phyloP scores from a whole-genome alignment of 2,113 vertebrate genomes.

The Indicator indicator region DNA sequence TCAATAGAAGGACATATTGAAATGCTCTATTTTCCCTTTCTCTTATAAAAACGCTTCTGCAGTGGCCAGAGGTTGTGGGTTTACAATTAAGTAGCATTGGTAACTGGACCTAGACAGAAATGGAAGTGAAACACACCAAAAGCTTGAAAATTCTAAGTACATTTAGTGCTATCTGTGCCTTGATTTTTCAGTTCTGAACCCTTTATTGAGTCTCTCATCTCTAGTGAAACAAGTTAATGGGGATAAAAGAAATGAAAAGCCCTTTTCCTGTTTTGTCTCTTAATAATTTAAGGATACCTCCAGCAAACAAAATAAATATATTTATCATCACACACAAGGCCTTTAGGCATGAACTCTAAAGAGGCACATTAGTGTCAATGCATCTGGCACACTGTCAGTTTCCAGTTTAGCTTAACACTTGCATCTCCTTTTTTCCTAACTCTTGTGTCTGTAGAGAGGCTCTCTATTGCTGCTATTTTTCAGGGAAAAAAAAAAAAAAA shows the following conservation, averaged over 20 bases:
- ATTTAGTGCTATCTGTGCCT: background rate
- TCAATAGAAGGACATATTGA: conserved; percentile 43
- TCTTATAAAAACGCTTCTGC: background rate
- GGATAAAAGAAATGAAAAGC: conserved; percentile 54
- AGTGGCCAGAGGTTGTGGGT: background rate
- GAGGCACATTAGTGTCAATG: conserved; percentile 56
- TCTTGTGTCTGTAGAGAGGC: background rate
- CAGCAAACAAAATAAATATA: conserved; percentile 65
- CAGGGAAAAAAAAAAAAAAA: background rate
- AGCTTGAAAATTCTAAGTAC: background rate
- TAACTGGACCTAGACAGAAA: conserved; percentile 15
- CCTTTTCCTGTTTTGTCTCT: conserved; percentile 41
- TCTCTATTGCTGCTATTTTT: background rate
- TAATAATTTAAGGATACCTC: conserved; percentile 70
- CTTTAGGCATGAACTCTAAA: conserved; percentile 37
- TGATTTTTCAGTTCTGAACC: conserved; percentile 8
- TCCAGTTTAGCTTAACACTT: conserved; percentile 41
- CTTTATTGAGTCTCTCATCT: background rate
- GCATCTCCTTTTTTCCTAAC: background rate
- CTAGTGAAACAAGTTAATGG: conserved; percentile 22
- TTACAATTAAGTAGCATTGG: background rate
- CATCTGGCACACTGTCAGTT: conserved; percentile 43
- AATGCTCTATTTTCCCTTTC: background rate
- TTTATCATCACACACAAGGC: conserved; percentile 60
- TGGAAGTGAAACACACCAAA: background rate